Percentiles rank a stretch among this genome's conserved stretches.
These are phyloP conservation scores for Megastigmus dorsalis DNA, from an alignment of 2,888 invertebrate genomes.

Conservation along the genomic window DNA sequence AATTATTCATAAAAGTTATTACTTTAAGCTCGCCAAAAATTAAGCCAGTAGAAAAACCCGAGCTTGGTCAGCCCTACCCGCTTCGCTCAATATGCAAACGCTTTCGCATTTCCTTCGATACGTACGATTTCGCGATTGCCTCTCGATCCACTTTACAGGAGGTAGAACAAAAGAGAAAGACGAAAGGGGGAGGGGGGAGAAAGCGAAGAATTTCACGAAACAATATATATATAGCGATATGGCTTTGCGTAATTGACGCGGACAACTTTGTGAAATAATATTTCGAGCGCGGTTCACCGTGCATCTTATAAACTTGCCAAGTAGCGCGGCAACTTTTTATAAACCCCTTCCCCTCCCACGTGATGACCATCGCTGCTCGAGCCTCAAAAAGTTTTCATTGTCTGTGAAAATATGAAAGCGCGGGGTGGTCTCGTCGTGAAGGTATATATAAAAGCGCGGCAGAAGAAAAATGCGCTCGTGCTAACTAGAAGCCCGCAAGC, in stretches of 20 bases:
- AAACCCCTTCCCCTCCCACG: not conserved
- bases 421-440: not conserved
- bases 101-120: too few species aligned
- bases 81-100: too few species aligned
- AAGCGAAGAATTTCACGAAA: too few species aligned
- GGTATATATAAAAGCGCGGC: too few species aligned
- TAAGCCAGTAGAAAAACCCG: too few species aligned
- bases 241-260: not conserved
- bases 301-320: slow-evolving; percentile 7
- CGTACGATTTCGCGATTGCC: too few species aligned
- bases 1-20: too few species aligned
- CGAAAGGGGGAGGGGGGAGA: not conserved
- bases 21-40: too few species aligned
- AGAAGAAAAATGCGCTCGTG: not conserved
- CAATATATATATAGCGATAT: too few species aligned
- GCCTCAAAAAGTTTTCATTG: slow-evolving; percentile 43
- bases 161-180: not conserved
- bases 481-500: too few species aligned
- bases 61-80: too few species aligned
- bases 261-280: slow-evolving; percentile 14
- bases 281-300: not conserved
- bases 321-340: slow-evolving; percentile 28
- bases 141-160: not conserved
- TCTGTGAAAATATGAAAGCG: slow-evolving; percentile 19
- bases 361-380: too few species aligned